phyloP scores from a whole-genome alignment of 2,113 vertebrate genomes.

The Speoplatyrhinus poulsoni region DNA sequence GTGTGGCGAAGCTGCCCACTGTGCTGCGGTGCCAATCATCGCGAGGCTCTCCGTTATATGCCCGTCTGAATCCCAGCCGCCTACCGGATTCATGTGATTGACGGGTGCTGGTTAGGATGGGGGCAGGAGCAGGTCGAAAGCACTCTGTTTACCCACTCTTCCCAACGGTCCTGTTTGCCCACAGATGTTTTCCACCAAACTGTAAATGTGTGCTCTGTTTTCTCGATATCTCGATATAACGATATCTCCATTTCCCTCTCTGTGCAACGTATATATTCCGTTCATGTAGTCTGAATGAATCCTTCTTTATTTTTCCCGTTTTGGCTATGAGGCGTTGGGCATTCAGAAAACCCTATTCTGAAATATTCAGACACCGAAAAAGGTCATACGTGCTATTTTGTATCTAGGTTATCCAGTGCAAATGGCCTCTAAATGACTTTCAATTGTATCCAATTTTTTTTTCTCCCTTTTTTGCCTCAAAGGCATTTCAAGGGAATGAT shows the following conservation, averaged over 20 bases:
- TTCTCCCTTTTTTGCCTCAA: not conserved
- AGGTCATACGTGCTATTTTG: not conserved
- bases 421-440: not conserved
- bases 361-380: not conserved
- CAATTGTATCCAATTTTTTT: not conserved
- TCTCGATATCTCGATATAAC: too few relatives aligned
- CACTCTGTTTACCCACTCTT: conserved; percentile 59
- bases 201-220: conserved; percentile 47
- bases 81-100: conserved; percentile 52
- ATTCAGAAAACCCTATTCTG: conserved; percentile 27
- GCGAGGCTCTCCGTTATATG: conserved; percentile 33
- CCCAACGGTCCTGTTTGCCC: conserved; percentile 41
- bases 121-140: conserved; percentile 47
- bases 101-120: conserved; percentile 44
- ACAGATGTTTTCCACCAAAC: conserved; percentile 60
- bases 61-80: conserved; percentile 32
- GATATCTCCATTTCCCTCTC: conserved; percentile 46
- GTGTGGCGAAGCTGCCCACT: conserved; percentile 1
- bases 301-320: not conserved
- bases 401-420: not conserved
- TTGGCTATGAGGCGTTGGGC: conserved; percentile 22
- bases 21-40: conserved; percentile 1
- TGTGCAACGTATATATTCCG: conserved; percentile 9
- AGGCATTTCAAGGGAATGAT: not conserved
- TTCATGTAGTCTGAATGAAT: conserved; percentile 2